Base-by-base conservation (phyloP, 35 echinoderm and acorn worm species). In the Ophiothrix spiculata region DNA sequence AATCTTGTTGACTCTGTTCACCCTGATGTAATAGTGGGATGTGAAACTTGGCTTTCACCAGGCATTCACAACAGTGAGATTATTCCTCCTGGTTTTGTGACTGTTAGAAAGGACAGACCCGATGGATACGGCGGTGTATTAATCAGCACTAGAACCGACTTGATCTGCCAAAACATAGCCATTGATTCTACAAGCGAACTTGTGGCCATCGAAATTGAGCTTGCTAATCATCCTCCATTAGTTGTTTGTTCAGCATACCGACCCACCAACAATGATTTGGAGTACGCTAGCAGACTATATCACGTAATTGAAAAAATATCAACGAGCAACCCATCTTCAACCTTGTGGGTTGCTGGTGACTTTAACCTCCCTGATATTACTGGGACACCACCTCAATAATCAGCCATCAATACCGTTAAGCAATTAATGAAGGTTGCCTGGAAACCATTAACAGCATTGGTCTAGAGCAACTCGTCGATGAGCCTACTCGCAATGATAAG, bases 301-400 rank as follows among this genome's bases (percentile, higher is more conserved):
- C 85, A 87, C 46, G 38, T 39, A 34, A 87, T 87, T 28, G 64
- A 45, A 34, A 17, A 32, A 28, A 39, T 88, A 17, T 39, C 23
- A 0, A 2, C 16, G 31, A 81, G 56, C 4, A 54, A 81, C 42
- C 78, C 77, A 25, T 80, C 86, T 81, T 39, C 86, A 37, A 79
- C 49, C 19, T 19, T 88, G 29, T 88, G 86, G 86, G 37, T 88
- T 35, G 64, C 77, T 38, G 49, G 86, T 15, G 86, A 88, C 40
- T 39, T 88, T 12, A 88, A 88, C 31, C 77, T 88, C 25, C 77
- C 86, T 19, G 86, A 81, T 40, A 81, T 88, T 0, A 81, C 38
- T 88, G 45, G 86, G 45, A 54, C 0, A 81, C 40, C 15, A 25
- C 25, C 4, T 36, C 86, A 36, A 69, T 88, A 1, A 80, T 29